These are phyloP conservation scores for Drosophila lacertosa DNA, from an alignment of 1,140 invertebrate species.

Conservation along the genomic window DNA sequence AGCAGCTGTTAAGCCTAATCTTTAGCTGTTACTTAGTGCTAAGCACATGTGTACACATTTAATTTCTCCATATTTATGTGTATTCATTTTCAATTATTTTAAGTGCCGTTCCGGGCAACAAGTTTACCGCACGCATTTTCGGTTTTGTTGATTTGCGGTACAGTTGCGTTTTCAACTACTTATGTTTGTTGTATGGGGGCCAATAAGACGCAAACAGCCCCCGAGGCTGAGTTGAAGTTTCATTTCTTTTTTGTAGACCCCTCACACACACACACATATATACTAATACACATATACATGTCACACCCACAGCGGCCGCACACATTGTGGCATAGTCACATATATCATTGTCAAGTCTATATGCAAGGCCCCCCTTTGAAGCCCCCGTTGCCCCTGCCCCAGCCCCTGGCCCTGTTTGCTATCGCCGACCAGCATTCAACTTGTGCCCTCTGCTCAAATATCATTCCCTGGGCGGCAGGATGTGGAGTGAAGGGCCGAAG, in stretches of 20 bases:
- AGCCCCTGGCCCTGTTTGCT: neutral
- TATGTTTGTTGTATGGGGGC: slow-evolving; percentile 1
- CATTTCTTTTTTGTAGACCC: slow-evolving; percentile 49
- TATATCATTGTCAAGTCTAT: slow-evolving; percentile 82
- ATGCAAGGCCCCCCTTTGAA: slow-evolving; percentile 65
- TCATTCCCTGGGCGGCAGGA: slow-evolving; percentile 63
- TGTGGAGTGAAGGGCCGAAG: slow-evolving; percentile 27
- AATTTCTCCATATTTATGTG: slow-evolving; percentile 37
- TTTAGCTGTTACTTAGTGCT: no score
- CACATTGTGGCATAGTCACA: slow-evolving; percentile 64
- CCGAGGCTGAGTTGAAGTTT: slow-evolving; percentile 68
- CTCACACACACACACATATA: slow-evolving; percentile 7
- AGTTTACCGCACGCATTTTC: slow-evolving; percentile 36
- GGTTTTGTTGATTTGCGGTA: slow-evolving; percentile 42
- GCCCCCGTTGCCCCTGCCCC: no score
- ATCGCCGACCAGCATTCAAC: slow-evolving; percentile 30
- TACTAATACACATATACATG: slow-evolving; percentile 32
- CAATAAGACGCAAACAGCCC: slow-evolving; percentile 46
- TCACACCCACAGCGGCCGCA: slow-evolving; percentile 31
- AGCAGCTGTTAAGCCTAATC: no score
- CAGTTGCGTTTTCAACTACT: slow-evolving; percentile 64
- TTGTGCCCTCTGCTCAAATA: slow-evolving; percentile 56
- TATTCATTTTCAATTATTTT: slow-evolving; percentile 72
- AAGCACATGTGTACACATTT: slow-evolving; percentile 1
- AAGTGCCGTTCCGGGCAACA: slow-evolving; percentile 73